Conservation (phyloP, 1,140 invertebrate species). For the Dysdera silvatica region DNA sequence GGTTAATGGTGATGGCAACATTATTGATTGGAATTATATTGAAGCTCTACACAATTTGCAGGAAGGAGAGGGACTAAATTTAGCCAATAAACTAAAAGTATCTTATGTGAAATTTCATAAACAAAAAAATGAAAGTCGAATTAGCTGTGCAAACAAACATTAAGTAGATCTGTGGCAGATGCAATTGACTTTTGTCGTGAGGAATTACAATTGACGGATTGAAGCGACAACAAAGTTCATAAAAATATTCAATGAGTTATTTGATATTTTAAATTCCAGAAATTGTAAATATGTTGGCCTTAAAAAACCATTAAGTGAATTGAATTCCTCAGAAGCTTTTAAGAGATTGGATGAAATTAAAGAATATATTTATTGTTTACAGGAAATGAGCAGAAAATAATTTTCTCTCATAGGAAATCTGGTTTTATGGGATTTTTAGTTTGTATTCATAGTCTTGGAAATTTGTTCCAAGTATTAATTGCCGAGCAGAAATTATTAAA, state of each 20-base stretch:
- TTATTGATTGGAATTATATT: background rate
- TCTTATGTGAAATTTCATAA: background rate
- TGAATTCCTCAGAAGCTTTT: constrained; percentile 30
- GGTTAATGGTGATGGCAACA: constrained; percentile 20
- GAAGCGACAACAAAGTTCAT: background rate
- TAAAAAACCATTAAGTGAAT: background rate
- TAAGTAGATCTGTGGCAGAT: constrained; percentile 4
- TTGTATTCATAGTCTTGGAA: constrained; percentile 17
- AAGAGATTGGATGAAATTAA: background rate
- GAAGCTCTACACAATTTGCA: background rate
- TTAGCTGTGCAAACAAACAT: background rate
- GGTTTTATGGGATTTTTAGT: constrained; percentile 17
- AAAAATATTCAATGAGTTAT: background rate
- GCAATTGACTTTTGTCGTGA: background rate
- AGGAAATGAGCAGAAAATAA: background rate
- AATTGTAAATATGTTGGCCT: background rate
- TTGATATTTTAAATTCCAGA: constrained; percentile 5
- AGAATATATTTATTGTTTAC: background rate
- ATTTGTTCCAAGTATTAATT: no score
- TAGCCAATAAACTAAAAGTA: background rate
- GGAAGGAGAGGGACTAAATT: background rate
- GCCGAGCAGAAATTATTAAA: no score
- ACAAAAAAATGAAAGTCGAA: constrained; percentile 11
- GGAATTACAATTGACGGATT: background rate
- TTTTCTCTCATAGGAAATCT: constrained; percentile 5